Evolutionary conservation across 2,888 invertebrate species (phyloP).

Genomic region (Scrobipalpa costella): DNA sequence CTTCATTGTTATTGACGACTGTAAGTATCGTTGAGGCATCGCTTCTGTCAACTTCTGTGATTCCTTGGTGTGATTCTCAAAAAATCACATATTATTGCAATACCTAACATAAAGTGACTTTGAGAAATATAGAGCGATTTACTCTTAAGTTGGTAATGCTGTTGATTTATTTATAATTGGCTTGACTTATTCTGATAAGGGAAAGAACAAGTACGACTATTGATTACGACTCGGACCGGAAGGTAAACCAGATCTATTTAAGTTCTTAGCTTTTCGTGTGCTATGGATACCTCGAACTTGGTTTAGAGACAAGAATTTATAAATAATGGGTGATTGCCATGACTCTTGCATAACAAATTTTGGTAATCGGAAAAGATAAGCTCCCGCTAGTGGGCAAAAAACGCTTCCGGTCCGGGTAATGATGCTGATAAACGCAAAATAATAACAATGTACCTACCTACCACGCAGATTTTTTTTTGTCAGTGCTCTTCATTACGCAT

Average conservation of each 20-base stretch:
- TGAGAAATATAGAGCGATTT: not conserved
- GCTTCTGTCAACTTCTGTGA: no score
- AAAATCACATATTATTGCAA: no score
- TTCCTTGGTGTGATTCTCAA: no score
- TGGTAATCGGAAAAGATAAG: not conserved
- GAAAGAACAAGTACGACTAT: not conserved
- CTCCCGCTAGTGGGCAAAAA: not conserved
- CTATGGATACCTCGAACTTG: no score
- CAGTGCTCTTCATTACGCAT: not conserved
- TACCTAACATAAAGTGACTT: no score
- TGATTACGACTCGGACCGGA: not conserved
- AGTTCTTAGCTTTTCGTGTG: no score
- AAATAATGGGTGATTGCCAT: no score
- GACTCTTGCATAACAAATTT: not conserved
- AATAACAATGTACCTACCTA: not conserved
- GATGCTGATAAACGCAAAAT: not conserved
- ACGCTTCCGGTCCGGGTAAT: not conserved
- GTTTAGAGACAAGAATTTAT: no score
- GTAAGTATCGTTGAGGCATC: no score
- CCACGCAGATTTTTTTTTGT: not conserved
- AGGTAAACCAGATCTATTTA: not conserved
- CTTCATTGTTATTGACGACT: no score
- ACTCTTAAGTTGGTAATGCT: not conserved
- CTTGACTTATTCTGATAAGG: constrained; percentile 25
- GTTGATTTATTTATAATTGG: constrained; percentile 20